Percentiles rank a stretch among this genome's conserved stretches.
Evolutionary conservation across 2,113 vertebrate genomes (phyloP).

Genomic region (Odontophorus gujanensis): DNA sequence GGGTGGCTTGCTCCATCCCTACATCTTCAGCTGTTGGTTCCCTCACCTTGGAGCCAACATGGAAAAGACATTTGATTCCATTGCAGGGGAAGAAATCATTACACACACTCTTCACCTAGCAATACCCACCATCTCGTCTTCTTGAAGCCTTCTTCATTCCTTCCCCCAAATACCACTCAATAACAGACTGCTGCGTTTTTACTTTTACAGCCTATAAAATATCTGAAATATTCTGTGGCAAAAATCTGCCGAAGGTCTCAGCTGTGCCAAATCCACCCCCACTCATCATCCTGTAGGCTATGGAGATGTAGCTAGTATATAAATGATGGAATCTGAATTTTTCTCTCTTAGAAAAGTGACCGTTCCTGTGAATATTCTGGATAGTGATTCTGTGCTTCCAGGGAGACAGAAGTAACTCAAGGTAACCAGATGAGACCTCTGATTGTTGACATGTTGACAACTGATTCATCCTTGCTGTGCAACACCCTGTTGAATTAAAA

Average conservation of each 20-base stretch:
- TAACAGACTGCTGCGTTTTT: neutral
- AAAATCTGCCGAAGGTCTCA: neutral
- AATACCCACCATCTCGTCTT: neutral
- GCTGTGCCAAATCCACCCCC: neutral
- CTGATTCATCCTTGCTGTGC: neutral
- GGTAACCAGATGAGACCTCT: neutral
- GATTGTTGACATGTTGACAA: neutral
- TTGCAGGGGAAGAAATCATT: neutral
- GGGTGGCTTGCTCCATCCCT: neutral
- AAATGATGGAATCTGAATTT: neutral
- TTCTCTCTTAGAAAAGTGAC: neutral
- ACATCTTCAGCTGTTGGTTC: neutral
- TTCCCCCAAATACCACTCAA: neutral
- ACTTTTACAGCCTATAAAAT: slow-evolving; percentile 30
- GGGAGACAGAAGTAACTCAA: neutral
- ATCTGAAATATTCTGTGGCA: neutral
- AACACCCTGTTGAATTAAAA: neutral
- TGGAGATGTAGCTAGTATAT: neutral
- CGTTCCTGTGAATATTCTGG: neutral
- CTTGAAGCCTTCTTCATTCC: neutral
- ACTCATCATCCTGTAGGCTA: neutral
- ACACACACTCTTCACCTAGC: neutral
- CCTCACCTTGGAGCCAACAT: neutral
- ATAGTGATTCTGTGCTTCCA: neutral
- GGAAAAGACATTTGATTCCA: neutral